Conservation (phyloP, 2,113 vertebrate species). For the Danionella cerebrum region DNA sequence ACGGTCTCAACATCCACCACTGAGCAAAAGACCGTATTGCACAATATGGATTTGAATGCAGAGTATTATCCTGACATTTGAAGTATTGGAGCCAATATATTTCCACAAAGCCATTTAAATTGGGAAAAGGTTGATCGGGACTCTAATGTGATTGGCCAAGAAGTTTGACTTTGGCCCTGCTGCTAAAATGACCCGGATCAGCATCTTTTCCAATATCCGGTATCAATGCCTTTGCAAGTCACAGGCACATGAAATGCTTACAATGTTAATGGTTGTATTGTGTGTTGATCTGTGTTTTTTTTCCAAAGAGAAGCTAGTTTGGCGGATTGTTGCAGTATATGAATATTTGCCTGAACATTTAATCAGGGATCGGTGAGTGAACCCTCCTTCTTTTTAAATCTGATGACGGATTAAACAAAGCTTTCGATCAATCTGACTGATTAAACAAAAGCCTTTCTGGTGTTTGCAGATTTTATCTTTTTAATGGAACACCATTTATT, state of each 20-base stretch:
- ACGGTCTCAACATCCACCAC: conserved; percentile 67
- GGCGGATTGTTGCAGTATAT: not conserved
- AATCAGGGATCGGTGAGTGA: not conserved
- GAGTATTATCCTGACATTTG: conserved; percentile 83
- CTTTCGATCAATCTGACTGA: not conserved
- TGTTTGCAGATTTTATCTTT: too few relatives aligned
- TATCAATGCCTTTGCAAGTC: conserved; percentile 39
- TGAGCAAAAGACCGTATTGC: conserved; percentile 77
- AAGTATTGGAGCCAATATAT: conserved; percentile 39
- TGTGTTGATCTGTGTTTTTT: conserved; percentile 22
- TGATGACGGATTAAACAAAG: too few relatives aligned
- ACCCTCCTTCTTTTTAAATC: not conserved
- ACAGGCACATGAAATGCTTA: conserved; percentile 25
- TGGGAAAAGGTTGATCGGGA: conserved; percentile 27
- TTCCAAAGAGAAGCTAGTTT: conserved; percentile 15
- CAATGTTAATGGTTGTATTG: conserved; percentile 24
- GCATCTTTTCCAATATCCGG: conserved; percentile 27
- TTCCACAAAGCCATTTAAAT: conserved; percentile 43
- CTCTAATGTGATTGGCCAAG: conserved; percentile 44
- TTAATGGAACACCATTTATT: too few relatives aligned
- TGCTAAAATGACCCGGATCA: conserved; percentile 47
- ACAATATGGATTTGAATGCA: conserved; percentile 71
- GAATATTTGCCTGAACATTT: not conserved
- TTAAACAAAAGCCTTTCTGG: not conserved
- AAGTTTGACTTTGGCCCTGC: conserved; percentile 40